phyloP scores from a whole-genome alignment of 2,113 vertebrate species.

The Vidua macroura region DNA sequence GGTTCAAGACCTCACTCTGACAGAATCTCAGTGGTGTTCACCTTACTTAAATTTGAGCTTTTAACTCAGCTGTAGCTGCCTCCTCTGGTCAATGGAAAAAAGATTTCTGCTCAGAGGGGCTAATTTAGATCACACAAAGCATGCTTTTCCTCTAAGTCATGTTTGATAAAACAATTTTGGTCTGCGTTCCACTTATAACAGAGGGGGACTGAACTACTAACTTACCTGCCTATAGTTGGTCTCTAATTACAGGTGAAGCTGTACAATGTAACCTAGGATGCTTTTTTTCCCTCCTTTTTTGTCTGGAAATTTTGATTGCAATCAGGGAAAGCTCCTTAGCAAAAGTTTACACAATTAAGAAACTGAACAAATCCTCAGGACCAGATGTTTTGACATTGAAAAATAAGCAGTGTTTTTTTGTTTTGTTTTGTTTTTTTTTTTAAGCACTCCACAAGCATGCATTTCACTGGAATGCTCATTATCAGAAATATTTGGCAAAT shows the following conservation, averaged over 20 bases:
- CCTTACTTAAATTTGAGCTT: not conserved
- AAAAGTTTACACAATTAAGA: not conserved
- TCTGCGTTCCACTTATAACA: not conserved
- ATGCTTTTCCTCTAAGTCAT: conserved; percentile 12
- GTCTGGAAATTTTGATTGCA: not conserved
- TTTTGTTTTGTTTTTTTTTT: no score
- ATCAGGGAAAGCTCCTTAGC: not conserved
- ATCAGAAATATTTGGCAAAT: not conserved
- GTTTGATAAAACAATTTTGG: not conserved
- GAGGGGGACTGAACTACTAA: not conserved
- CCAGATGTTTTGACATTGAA: not conserved
- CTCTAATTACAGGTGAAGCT: not conserved
- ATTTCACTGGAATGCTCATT: not conserved
- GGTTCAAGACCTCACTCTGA: not conserved
- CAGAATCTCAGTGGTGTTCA: not conserved
- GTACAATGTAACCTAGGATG: not conserved
- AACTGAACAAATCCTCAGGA: not conserved
- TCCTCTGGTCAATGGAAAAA: not conserved
- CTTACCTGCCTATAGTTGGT: not conserved
- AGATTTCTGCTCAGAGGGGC: not conserved
- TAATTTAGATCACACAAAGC: not conserved
- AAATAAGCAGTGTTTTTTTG: not conserved
- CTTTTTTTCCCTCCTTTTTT: not conserved
- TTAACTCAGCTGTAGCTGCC: not conserved
- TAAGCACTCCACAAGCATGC: fast-evolving